Percentiles rank a stretch among this genome's conserved stretches.
phyloP scores from a whole-genome alignment of 2,113 vertebrate genomes.

The Elaphurus davidianus region DNA sequence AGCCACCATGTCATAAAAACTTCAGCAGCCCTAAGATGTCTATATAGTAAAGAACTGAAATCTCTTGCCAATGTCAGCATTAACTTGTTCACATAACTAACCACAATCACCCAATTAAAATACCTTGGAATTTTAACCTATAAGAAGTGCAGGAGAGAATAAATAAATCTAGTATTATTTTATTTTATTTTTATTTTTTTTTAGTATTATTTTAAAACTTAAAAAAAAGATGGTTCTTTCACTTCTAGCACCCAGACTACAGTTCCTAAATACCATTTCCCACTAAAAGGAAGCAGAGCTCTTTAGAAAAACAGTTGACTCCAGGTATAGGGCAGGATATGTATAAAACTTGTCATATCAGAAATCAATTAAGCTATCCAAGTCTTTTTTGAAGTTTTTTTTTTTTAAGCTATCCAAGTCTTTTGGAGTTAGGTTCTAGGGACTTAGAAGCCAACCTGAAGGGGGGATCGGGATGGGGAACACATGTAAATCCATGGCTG shows the following conservation, averaged over 20 bases:
- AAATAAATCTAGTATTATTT: not conserved
- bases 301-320: not conserved
- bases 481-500: too few relatives aligned
- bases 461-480: too few relatives aligned
- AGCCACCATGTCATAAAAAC: not conserved
- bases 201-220: not conserved
- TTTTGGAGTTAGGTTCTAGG: not conserved
- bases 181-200: too few relatives aligned
- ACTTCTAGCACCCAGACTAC: not conserved
- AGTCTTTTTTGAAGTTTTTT: not conserved
- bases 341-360: not conserved
- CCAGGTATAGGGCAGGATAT: not conserved
- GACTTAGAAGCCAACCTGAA: not conserved
- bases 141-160: not conserved
- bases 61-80: not conserved
- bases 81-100: not conserved
- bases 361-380: slow-evolving; percentile 1
- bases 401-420: not conserved
- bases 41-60: not conserved
- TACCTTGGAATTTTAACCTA: not conserved
- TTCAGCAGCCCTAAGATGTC: not conserved
- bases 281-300: not conserved
- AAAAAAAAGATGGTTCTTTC: not conserved
- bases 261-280: not conserved
- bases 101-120: not conserved